A percentile compares a stretch with the other conserved stretches of the same genome.
Conservation (phyloP, 2,888 invertebrate genomes). For the Anoncus sp. region DNA sequence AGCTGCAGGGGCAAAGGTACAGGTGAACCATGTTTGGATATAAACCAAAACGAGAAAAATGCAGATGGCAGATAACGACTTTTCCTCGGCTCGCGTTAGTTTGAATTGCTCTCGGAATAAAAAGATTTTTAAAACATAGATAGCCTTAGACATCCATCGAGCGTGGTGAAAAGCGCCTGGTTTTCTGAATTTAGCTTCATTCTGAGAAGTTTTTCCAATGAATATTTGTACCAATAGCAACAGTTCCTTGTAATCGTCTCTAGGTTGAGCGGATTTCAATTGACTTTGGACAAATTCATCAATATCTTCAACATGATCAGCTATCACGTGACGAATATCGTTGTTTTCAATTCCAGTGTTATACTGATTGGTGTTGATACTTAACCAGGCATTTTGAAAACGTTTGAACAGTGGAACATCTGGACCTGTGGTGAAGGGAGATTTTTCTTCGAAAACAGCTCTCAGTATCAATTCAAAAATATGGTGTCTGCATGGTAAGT, state of each 20-base stretch:
- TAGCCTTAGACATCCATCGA: constrained; percentile 62
- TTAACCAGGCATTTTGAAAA: constrained; percentile 38
- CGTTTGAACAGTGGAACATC: constrained; percentile 52
- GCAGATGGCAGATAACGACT: too few species aligned
- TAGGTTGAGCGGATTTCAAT: constrained; percentile 39
- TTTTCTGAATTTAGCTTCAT: constrained; percentile 40
- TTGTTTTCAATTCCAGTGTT: constrained; percentile 23
- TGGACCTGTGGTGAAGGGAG: constrained; percentile 32
- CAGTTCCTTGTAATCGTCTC: constrained; percentile 65
- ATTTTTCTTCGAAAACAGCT: constrained; percentile 34
- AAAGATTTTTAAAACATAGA: constrained; percentile 69
- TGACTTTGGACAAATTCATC: constrained; percentile 40
- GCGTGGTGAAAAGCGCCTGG: constrained; percentile 68
- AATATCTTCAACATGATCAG: constrained; percentile 41
- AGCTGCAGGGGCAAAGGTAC: not conserved
- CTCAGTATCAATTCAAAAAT: constrained; percentile 41
- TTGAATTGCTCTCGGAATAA: constrained; percentile 65
- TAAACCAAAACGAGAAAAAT: constrained; percentile 14
- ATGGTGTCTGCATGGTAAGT: constrained; percentile 47
- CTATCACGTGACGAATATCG: not conserved
- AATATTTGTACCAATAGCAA: constrained; percentile 61
- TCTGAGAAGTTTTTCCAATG: constrained; percentile 34
- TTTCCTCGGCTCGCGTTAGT: too few species aligned
- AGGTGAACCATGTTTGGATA: constrained; percentile 8
- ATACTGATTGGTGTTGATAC: constrained; percentile 22